Base-by-base conservation (phyloP, 2,797 vertebrate genomes). In the Brachymystax lenok region DNA sequence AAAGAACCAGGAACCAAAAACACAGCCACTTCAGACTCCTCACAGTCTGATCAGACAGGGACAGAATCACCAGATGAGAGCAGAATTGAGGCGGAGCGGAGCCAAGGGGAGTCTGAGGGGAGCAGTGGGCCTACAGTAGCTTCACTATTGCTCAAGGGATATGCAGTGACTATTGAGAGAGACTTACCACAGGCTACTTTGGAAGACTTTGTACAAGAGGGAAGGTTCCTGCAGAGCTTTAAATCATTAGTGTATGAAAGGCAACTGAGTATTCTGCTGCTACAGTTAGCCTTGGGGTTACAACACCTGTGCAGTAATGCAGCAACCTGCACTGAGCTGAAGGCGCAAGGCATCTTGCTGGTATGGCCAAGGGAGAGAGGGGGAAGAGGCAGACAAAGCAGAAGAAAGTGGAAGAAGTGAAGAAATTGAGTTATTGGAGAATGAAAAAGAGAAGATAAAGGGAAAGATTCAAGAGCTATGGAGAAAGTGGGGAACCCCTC, bases 161-260 rank as follows among this genome's bases (percentile, higher is more conserved):
- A 74, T 30, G 13, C 50, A 0, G 89, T 88, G 67, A 88, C 71
- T 0, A 17, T 96, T 0, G 89, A 89, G 30, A 84, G 93, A 0
- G 96, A 96, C 74, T 85, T 95, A 67, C 95, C 95, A 0, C 83
- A 82, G 12, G 85, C 88, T 85, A 96, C 94, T 0, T 86, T 96
- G 33, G 88, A 95, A 0, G 92, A 91, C 75, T 96, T 96, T 80
- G 88, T 93, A 46, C 74, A 88, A 50, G 75, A 81, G 0, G 88
- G 82, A 75, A 33, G 13, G 0, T 24, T n/a, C 0, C 50, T 91
- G 78, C 91, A 88, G 77, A 75, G 71, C 75, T 52, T 77, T 19
- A 84, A 88, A 24, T 83, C 92, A 0, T 78, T 83, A 35, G 81
- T 89, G 46, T 95, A 95, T 0, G 89, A 94, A 6, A 91, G 92